Percentiles rank a stretch among this genome's conserved stretches.
phyloP scores from a whole-genome alignment of 1,140 invertebrate genomes.

The Ostrea denselamellosa region DNA sequence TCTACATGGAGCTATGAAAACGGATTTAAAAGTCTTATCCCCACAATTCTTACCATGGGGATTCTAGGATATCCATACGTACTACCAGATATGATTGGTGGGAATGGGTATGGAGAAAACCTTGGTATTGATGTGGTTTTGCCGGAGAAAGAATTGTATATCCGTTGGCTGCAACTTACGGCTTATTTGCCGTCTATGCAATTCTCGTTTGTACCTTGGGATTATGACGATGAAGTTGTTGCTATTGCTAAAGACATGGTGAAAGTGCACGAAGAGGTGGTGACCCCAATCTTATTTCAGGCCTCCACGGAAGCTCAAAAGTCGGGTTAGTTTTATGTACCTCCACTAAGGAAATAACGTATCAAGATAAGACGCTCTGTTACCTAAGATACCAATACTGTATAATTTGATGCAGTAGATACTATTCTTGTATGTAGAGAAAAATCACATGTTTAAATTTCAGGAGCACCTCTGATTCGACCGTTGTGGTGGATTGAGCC shows the following conservation, averaged over 20 bases:
- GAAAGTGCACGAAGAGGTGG: slow-evolving; percentile 82
- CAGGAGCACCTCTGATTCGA: slow-evolving; percentile 70
- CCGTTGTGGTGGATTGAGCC: slow-evolving; percentile 83
- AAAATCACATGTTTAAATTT: neutral
- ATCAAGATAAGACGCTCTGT: too few relatives aligned
- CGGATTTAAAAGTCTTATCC: slow-evolving; percentile 85
- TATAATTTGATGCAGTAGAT: too few relatives aligned
- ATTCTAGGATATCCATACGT: slow-evolving; percentile 91
- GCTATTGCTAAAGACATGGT: slow-evolving; percentile 85
- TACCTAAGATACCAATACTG: too few relatives aligned
- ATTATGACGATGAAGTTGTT: slow-evolving; percentile 85
- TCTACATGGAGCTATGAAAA: slow-evolving; percentile 89
- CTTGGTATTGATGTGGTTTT: slow-evolving; percentile 44
- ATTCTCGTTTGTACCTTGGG: slow-evolving; percentile 93
- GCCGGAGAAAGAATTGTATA: slow-evolving; percentile 88
- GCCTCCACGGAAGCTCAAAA: slow-evolving; percentile 54
- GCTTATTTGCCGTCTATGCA: slow-evolving; percentile 92
- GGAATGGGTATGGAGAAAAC: slow-evolving; percentile 84
- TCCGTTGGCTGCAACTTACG: slow-evolving; percentile 92
- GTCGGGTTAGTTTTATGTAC: neutral
- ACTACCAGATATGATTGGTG: slow-evolving; percentile 95
- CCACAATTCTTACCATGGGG: slow-evolving; percentile 90
- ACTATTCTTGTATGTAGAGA: too few relatives aligned
- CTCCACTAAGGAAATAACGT: too few relatives aligned
- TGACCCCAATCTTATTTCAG: slow-evolving; percentile 65